Conservation (phyloP, 2,888 invertebrate genomes). For the Drosophila vallismaia region DNA sequence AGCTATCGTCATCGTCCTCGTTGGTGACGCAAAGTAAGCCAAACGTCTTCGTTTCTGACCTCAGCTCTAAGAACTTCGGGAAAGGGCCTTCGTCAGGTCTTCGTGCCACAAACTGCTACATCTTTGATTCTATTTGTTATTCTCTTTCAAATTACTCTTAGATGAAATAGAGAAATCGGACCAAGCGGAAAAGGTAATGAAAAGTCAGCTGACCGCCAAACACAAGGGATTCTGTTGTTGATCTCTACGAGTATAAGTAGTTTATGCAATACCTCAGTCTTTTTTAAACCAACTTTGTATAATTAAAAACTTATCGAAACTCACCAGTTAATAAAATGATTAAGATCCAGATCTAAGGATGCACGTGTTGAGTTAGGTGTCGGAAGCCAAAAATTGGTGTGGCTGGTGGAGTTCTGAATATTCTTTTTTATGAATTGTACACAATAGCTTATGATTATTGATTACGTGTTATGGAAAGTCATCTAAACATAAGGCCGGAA, state of each 20-base stretch:
- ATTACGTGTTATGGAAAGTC: slow-evolving; percentile 57
- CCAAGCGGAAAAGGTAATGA: neutral
- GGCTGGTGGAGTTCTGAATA: neutral
- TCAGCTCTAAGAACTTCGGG: slow-evolving; percentile 58
- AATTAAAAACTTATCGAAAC: neutral
- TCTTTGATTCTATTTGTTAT: slow-evolving; percentile 34
- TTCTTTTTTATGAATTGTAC: neutral
- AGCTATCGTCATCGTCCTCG: slow-evolving; percentile 47
- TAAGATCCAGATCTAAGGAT: neutral
- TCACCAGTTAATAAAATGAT: neutral
- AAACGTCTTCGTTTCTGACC: slow-evolving; percentile 69
- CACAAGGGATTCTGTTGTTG: neutral
- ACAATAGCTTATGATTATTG: neutral
- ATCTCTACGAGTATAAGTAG: neutral
- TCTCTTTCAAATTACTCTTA: slow-evolving; percentile 57
- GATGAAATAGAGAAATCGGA: slow-evolving; percentile 3
- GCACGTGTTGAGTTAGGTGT: neutral
- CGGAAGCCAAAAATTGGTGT: neutral
- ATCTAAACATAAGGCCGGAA: slow-evolving; percentile 80
- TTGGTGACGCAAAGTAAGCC: slow-evolving; percentile 64
- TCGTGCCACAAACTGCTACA: slow-evolving; percentile 49
- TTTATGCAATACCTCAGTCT: no score
- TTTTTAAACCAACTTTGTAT: neutral
- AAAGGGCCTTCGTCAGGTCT: slow-evolving; percentile 49
- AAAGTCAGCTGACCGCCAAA: neutral